A percentile compares a stretch with the other conserved stretches of the same genome.
Conservation (phyloP, 2,113 vertebrate species). For the Garra rufa region DNA sequence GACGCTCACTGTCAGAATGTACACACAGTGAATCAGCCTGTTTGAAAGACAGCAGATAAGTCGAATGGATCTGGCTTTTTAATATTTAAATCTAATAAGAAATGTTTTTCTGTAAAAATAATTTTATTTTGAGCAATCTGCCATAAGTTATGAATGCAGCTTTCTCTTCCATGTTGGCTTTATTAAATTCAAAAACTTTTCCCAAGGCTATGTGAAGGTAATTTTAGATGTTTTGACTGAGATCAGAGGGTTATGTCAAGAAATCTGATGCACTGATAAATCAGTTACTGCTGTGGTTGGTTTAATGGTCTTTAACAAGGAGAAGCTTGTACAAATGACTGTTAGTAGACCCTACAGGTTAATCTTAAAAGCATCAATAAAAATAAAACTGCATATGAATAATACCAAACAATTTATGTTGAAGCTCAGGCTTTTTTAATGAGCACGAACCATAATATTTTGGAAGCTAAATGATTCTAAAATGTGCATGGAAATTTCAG, state of each 20-base stretch:
- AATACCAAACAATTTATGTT: not conserved
- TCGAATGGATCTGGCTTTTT: not conserved
- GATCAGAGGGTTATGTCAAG: not conserved
- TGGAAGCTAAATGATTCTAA: not conserved
- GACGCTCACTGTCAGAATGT: not conserved
- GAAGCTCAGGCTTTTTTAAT: not conserved
- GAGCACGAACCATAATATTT: not conserved
- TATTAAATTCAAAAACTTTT: constrained; percentile 1
- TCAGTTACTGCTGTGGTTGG: not conserved
- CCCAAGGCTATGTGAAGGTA: not conserved
- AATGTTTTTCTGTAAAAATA: not conserved
- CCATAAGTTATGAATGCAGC: not conserved
- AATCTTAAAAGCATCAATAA: not conserved
- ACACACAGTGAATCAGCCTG: not conserved
- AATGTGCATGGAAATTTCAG: not conserved
- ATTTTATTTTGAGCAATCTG: constrained; percentile 20
- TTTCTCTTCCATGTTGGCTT: not conserved
- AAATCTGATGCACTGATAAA: not conserved
- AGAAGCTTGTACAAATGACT: not conserved
- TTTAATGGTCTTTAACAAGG: not conserved
- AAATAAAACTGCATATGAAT: not conserved
- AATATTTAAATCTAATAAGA: not conserved
- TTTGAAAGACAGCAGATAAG: constrained; percentile 7
- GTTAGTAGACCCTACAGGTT: not conserved
- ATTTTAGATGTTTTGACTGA: not conserved